Base-by-base conservation (phyloP, 2,888 invertebrate species). In the Odontocolon sp. region DNA sequence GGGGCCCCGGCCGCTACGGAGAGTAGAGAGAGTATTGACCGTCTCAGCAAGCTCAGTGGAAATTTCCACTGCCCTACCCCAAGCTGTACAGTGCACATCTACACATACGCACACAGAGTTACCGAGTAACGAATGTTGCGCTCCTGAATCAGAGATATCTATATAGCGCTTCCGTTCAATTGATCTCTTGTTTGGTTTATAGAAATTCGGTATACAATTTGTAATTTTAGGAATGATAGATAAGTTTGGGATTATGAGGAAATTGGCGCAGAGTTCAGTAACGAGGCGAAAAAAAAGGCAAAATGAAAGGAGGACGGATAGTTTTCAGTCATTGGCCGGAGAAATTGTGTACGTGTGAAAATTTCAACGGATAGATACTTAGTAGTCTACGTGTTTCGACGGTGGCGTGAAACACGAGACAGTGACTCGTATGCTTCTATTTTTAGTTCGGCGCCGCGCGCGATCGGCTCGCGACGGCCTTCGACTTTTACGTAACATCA, bases 1-100 rank as follows among this genome's bases (percentile, higher is more conserved):
- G n/a, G n/a, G n/a, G n/a, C n/a, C n/a, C n/a, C n/a, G n/a, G 82
- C 82, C 78, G 78, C 54, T 14, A 26, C 59, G 71, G 77, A 80
- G 77, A n/a, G n/a, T n/a, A n/a, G n/a, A 85, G 88, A 88, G 89
- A 89, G 89, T 89, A 89, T 89, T 89, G 89, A 89, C 89, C 89
- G 89, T 88, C 87, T 87, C 86, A 83, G 85, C 84, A 81, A 80
- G 86, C 84, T 83, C 86, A 88, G 89, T 88, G 89, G 89, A 89
- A 89, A 87, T 89, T 89, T 89, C 89, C 89, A 89, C 87, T 89
- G 88, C 87, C 87, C 89, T 88, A 87, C 88, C 88, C 88, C 86
- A 86, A 85, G 84, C 80, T 21, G 21, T 11, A 28, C 9, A 31
- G 5, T 38, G 3, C 45, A n/a, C 18, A 11, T 16, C 33, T 21